Evolutionary conservation across 1,140 invertebrate genomes (phyloP), one percentile per base, ranked within the genome.

Genomic region (Elysia chlorotica): DNA sequence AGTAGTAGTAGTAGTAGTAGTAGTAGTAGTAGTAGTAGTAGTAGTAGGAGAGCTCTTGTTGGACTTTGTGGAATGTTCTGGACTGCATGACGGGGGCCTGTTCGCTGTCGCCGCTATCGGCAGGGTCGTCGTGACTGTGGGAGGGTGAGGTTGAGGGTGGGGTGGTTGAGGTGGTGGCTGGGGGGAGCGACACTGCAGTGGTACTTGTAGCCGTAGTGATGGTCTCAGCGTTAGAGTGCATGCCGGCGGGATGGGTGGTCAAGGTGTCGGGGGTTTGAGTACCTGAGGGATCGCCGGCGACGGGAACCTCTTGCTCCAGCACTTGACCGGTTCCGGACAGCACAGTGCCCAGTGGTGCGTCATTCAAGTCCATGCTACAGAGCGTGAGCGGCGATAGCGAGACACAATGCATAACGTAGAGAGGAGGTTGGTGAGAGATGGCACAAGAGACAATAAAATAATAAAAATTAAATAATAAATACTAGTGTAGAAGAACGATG

Each of bases 31-130:
- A n/a, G n/a, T n/a, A n/a, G n/a, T n/a, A n/a, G n/a, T n/a, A n/a
- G n/a, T n/a, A n/a, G n/a, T n/a, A n/a, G n/a, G n/a, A n/a, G 37
- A 79, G 35, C 23, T 79, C 59, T 38, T 82, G 77, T 69, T 84
- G 79, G 35, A 85, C 74, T 10, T 78, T 76, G 70, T 81, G 79
- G 78, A 85, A 85, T 14, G 82, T 80, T 35, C 81, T 75, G 10
- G 84, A 85, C 72, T 85, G 84, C 23, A 83, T 75, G 74, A 82
- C 80, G 17, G 84, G 82, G 67, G n/a, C n/a, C n/a, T n/a, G n/a
- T n/a, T n/a, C n/a, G n/a, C n/a, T n/a, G n/a, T n/a, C n/a, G n/a
- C n/a, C n/a, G n/a, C n/a, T n/a, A 10, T 5, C 25, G 25, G 14
- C 17, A 63, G 10, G 1, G 30, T 1, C 56, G 31, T 1, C 4